Conservation (phyloP, 2,113 vertebrate species). For the Tauraco erythrolophus region DNA sequence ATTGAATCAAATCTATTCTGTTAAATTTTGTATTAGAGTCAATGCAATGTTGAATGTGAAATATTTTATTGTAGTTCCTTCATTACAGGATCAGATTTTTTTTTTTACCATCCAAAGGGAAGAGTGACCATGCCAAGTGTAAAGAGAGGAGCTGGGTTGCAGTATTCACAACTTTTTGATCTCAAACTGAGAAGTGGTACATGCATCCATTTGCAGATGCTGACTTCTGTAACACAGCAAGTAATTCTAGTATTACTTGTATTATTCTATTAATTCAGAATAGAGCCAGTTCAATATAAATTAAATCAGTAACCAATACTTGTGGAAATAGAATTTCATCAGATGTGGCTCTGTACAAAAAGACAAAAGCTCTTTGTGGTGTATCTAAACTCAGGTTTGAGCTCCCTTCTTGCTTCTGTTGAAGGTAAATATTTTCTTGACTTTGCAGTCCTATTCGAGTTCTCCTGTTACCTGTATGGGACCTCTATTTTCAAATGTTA, state of each 20-base stretch:
- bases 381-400: neutral
- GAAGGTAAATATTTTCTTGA: neutral
- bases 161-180: neutral
- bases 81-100: neutral
- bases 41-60: neutral
- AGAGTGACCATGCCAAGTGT: neutral
- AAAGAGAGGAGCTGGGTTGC: neutral
- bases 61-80: neutral
- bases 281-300: neutral
- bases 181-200: neutral
- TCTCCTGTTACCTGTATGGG: neutral
- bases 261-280: no score
- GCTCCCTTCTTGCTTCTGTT: neutral
- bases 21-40: neutral
- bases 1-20: neutral
- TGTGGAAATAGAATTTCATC: neutral
- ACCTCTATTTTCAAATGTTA: rapidly evolving
- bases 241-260: neutral
- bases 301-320: neutral
- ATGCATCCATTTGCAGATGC: neutral
- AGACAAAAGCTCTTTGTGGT: neutral
- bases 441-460: neutral
- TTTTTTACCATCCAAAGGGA: neutral
- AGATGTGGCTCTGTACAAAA: neutral
- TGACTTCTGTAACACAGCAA: neutral